These are phyloP conservation scores for Oxyteleia sp. DNA, from an alignment of 2,888 invertebrate genomes.

Conservation along the genomic window DNA sequence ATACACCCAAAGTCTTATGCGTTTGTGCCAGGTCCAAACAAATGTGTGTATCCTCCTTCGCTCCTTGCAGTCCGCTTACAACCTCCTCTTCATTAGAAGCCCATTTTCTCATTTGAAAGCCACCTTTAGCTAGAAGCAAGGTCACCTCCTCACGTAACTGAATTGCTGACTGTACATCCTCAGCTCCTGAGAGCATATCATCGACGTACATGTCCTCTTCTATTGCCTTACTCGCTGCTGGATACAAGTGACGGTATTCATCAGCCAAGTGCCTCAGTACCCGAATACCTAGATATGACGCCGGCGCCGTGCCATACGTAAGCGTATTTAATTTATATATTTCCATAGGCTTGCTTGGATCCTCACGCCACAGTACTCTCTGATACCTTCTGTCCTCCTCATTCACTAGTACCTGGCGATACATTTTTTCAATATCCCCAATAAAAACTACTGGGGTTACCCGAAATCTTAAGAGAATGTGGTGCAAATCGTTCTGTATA, in stretches of 20 bases:
- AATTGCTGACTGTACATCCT: background rate
- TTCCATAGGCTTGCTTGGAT: background rate
- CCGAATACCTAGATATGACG: slow-evolving; percentile 22
- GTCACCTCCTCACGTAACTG: background rate
- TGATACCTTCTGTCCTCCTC: slow-evolving; percentile 43
- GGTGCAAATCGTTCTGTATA: slow-evolving; percentile 24
- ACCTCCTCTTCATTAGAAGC: background rate
- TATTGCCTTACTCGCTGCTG: background rate
- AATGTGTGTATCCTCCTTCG: background rate
- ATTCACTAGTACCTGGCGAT: slow-evolving; percentile 28
- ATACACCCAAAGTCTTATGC: slow-evolving; percentile 14
- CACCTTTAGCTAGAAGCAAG: background rate
- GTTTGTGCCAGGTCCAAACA: background rate
- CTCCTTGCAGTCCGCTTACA: background rate
- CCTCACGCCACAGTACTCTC: slow-evolving; percentile 28
- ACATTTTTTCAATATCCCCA: slow-evolving; percentile 61
- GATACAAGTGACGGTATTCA: slow-evolving; percentile 21
- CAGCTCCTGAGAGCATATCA: slow-evolving; percentile 18
- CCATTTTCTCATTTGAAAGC: slow-evolving; percentile 24
- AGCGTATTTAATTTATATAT: slow-evolving; percentile 25
- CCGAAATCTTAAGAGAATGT: slow-evolving; percentile 26
- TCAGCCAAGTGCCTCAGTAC: slow-evolving; percentile 10
- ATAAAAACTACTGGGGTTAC: slow-evolving; percentile 12
- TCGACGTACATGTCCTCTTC: slow-evolving; percentile 32
- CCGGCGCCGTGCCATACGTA: slow-evolving; percentile 17